Evolutionary conservation across 2,113 vertebrate species (phyloP), one percentile per base, ranked within the genome.

Genomic region (Otolemur garnettii): DNA sequence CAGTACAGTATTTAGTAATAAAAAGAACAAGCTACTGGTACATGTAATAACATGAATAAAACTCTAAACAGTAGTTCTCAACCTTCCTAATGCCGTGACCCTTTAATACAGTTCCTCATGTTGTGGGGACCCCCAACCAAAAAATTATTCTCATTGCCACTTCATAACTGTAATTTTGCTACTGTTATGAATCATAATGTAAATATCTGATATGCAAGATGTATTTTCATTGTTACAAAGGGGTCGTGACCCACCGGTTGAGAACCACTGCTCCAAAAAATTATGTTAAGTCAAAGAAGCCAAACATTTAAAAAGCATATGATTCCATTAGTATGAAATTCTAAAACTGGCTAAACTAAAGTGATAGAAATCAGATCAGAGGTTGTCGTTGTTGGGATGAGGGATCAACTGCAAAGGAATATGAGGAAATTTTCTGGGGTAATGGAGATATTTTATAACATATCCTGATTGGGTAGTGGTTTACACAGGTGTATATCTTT

Each of bases 341-440:
- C 72, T 83, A 80, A 88, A 85, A 88, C 35, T 78, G 21, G 50
- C 30, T 86, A 86, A 96, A 90, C 64, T 84, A 57, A 14, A 94
- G 24, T 38, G 35, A 92, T 62, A 86, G 8, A 92, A 69, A 81
- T 57, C 64, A 18, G 42, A 92, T 86, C 53, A 92, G 26, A 22
- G 4, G 6, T 82, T 69, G 59, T 74, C 3, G 1, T 82, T 77
- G 53, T 74, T 1, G 1, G 68, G 24, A 8, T 90, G 45, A 94
- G 13, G 26, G 33, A 86, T 2, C 30, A 15, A 83, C 24, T 78
- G 13, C 30, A 87, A 90, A 90, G 19, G 75, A 66, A 26, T n/a
- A 71, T 21, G 1, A 90, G 38, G 17, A 22, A 80, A 86, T 69
- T 94, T 77, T 86, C 60, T 26, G n/a, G 14, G 33, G 30, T 87